Conservation (phyloP, 1,140 invertebrate genomes). For the Lordiphosa stackelbergi region DNA sequence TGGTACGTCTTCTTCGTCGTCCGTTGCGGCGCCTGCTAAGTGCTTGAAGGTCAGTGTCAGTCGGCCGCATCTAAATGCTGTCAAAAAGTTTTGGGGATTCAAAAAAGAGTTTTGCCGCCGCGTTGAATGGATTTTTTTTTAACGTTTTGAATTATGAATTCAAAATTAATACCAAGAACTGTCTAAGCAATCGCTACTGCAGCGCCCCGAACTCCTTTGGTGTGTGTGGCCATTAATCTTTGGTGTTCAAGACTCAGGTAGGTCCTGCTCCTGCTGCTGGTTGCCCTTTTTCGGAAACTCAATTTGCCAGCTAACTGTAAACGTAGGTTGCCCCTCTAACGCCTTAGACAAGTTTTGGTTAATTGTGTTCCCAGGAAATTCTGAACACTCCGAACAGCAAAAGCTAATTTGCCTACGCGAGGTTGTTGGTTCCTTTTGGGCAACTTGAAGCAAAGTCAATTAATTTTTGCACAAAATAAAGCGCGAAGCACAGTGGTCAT, state of each 20-base stretch:
- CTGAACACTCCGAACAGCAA: slow-evolving; percentile 3
- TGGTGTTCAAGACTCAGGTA: slow-evolving; percentile 23
- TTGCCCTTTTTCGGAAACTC: slow-evolving; percentile 37
- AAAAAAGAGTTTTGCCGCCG: slow-evolving; percentile 51
- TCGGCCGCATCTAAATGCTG: slow-evolving; percentile 31
- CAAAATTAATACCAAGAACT: slow-evolving; percentile 73
- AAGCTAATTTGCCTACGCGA: slow-evolving; percentile 71
- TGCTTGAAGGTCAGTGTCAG: slow-evolving; percentile 63
- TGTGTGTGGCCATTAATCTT: slow-evolving; percentile 59
- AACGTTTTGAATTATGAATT: slow-evolving; percentile 61
- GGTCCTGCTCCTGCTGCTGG: slow-evolving; percentile 21
- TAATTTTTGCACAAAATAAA: slow-evolving; percentile 43
- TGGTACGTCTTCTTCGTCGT: slow-evolving; percentile 24
- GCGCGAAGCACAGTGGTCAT: slow-evolving; percentile 20
- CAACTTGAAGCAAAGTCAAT: slow-evolving; percentile 51
- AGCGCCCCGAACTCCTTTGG: slow-evolving; percentile 23
- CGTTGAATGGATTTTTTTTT: slow-evolving; percentile 55
- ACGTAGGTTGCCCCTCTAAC: slow-evolving; percentile 43
- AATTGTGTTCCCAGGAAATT: slow-evolving; percentile 71
- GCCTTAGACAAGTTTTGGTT: slow-evolving; percentile 46
- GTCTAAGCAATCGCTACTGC: slow-evolving; percentile 74
- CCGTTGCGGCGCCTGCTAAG: slow-evolving; percentile 29
- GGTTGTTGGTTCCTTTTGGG: slow-evolving; percentile 19
- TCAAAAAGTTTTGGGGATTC: slow-evolving; percentile 15
- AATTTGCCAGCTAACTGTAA: slow-evolving; percentile 65